A percentile compares a stretch with the other conserved stretches of the same genome.
These are phyloP conservation scores for Nymphalis c-album DNA, from an alignment of 2,888 invertebrate genomes.

Conservation along the genomic window DNA sequence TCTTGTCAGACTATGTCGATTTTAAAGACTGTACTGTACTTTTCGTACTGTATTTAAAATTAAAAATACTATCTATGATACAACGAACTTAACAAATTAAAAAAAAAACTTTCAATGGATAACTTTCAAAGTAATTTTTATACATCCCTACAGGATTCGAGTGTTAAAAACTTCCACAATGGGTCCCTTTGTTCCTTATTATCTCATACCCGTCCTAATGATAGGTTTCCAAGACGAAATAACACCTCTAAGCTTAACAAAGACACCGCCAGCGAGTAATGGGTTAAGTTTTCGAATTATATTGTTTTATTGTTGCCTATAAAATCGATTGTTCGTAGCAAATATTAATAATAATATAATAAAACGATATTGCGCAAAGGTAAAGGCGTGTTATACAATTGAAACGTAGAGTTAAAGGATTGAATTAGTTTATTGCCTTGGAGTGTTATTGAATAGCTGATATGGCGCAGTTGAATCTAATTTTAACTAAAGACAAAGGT, in stretches of 20 bases:
- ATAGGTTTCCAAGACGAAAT: conserved; percentile 60
- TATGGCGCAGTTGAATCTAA: too few species aligned
- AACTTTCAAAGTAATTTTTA: not conserved
- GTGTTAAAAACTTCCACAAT: conserved; percentile 51
- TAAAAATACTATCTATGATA: not conserved
- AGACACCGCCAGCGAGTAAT: conserved; percentile 43
- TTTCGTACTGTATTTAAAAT: too few species aligned
- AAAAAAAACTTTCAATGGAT: not conserved
- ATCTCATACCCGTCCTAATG: conserved; percentile 69
- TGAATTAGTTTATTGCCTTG: not conserved
- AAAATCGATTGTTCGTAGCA: not conserved
- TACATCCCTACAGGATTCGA: conserved; percentile 9
- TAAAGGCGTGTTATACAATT: not conserved
- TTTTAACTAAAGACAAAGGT: too few species aligned
- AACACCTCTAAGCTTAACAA: conserved; percentile 56
- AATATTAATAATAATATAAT: not conserved
- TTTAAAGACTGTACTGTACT: too few species aligned
- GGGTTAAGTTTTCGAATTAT: not conserved
- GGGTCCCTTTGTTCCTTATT: conserved; percentile 3
- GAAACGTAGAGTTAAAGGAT: not conserved
- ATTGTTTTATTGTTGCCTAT: conserved; percentile 5
- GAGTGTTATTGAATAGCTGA: not conserved
- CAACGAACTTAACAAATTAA: not conserved
- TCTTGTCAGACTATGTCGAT: too few species aligned
- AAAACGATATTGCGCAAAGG: not conserved